Percentiles rank a stretch among this genome's conserved stretches.
phyloP scores from a whole-genome alignment of 2,888 invertebrate genomes.

The Pharmacophagus antenor region DNA sequence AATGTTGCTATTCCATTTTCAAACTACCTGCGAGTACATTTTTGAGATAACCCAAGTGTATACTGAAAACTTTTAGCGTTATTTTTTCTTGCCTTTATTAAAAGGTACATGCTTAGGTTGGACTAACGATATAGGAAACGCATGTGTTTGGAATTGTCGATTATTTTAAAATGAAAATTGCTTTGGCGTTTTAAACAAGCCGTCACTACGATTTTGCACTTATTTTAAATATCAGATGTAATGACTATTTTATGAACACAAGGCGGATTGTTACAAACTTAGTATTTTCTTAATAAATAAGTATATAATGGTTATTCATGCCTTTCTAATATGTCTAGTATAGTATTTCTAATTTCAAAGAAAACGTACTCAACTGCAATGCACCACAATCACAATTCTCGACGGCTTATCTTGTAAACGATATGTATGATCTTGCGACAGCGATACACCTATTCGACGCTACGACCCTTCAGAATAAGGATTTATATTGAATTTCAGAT shows the following conservation, averaged over 20 bases:
- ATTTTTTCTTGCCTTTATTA: background rate
- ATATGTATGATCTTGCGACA: slow-evolving; percentile 26
- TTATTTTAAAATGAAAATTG: no score
- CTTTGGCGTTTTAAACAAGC: no score
- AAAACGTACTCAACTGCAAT: slow-evolving; percentile 14
- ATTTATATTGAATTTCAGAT: slow-evolving; percentile 24
- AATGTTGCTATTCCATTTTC: background rate
- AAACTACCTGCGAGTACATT: background rate
- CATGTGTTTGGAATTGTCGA: no score
- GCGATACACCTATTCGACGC: slow-evolving; percentile 14
- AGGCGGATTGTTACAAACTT: no score
- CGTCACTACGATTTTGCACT: no score
- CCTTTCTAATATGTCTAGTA: no score
- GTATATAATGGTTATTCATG: no score
- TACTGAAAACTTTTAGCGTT: slow-evolving; percentile 14
- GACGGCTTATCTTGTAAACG: slow-evolving; percentile 22
- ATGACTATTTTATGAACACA: no score
- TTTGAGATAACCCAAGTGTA: slow-evolving; percentile 3
- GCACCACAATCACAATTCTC: slow-evolving; percentile 9
- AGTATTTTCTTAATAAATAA: no score
- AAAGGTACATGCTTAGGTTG: no score
- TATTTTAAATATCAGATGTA: no score
- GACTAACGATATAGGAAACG: no score
- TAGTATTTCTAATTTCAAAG: background rate
- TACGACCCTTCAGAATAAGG: slow-evolving; percentile 10